Evolutionary conservation across 2,888 invertebrate genomes (phyloP).

Genomic region (Tryphoninae sp.): DNA sequence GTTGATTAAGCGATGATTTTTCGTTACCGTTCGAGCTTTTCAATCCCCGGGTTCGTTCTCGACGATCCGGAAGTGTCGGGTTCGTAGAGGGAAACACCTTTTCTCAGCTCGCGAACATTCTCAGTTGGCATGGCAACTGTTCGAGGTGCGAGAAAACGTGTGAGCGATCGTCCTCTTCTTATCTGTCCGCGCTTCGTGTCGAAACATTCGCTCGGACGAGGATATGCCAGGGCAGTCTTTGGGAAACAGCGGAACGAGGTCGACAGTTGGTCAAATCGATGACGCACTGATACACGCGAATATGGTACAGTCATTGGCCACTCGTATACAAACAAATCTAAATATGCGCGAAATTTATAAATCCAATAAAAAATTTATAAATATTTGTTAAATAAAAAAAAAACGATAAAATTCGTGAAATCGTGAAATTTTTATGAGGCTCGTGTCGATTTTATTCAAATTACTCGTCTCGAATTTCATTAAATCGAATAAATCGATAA

Average conservation of each 20-base stretch:
- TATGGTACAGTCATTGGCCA: not conserved
- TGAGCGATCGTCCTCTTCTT: not conserved
- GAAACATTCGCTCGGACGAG: not conserved
- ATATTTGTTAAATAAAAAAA: not conserved
- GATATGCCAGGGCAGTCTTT: not conserved
- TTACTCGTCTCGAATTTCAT: too few species aligned
- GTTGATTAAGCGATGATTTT: not conserved
- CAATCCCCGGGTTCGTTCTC: not conserved
- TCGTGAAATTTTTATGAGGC: too few species aligned
- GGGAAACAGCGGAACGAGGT: not conserved
- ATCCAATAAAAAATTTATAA: not conserved
- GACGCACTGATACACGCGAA: not conserved
- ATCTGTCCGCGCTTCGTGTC: not conserved
- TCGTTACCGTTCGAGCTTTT: not conserved
- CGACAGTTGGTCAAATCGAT: conserved; percentile 11
- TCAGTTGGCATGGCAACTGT: conserved; percentile 51
- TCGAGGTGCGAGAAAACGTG: conserved; percentile 4
- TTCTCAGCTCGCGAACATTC: conserved; percentile 1
- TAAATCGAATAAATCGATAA: too few species aligned
- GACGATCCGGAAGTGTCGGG: conserved; percentile 17
- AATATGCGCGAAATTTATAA: not conserved
- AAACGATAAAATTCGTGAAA: too few species aligned
- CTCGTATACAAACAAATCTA: not conserved
- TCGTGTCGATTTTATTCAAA: too few species aligned
- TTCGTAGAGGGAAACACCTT: not conserved